Percentiles rank a stretch among this genome's conserved stretches.
phyloP scores from a whole-genome alignment of 2,797 vertebrate species.

The Momotus momota region DNA sequence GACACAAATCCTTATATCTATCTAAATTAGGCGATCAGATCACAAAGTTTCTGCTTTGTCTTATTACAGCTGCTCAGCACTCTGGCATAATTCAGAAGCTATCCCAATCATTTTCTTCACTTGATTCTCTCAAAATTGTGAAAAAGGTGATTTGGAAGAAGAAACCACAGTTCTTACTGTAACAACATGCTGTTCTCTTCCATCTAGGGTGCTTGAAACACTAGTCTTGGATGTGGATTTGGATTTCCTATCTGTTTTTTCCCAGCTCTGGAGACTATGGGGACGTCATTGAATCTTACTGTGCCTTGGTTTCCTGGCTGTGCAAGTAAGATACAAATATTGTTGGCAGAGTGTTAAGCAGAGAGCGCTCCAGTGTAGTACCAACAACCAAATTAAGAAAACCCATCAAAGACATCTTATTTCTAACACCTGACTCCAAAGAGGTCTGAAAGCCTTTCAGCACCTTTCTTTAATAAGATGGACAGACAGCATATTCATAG shows the following conservation, averaged over 20 bases:
- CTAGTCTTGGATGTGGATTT: background rate
- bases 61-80: background rate
- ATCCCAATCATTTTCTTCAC: background rate
- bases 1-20: background rate
- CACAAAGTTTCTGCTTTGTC: conserved; percentile 10
- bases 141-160: background rate
- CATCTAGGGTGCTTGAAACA: background rate
- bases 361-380: background rate
- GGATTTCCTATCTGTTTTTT: background rate
- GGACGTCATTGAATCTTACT: background rate
- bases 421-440: background rate
- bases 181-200: background rate
- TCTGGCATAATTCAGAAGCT: background rate
- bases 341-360: background rate
- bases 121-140: background rate
- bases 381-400: background rate
- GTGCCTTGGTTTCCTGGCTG: background rate
- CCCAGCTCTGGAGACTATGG: background rate
- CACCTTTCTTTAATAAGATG: background rate
- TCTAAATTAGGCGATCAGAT: conserved; percentile 10
- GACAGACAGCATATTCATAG: background rate
- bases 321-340: background rate
- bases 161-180: background rate
- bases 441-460: background rate
- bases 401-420: background rate